Conservation (phyloP, 2,113 vertebrate species). For the Chunga burmeisteri region DNA sequence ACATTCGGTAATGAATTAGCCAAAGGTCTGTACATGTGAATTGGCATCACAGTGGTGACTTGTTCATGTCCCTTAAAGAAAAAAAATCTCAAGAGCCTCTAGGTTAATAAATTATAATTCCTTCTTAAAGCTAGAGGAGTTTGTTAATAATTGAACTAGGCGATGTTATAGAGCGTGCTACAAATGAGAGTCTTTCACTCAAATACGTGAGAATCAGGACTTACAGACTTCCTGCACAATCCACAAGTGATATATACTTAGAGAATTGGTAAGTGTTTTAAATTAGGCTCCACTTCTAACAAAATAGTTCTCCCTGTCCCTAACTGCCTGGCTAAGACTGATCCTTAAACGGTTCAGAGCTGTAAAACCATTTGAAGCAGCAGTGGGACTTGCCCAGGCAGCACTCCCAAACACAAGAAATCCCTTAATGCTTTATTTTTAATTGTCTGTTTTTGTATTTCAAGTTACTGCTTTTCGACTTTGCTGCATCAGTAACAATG, state of each 20-base stretch:
- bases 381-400: not conserved
- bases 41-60: not conserved
- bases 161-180: not conserved
- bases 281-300: not conserved
- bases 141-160: not conserved
- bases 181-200: not conserved
- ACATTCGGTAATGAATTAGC: not conserved
- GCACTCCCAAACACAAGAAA: not conserved
- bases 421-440: not conserved
- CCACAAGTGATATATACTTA: not conserved
- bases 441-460: not conserved
- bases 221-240: not conserved
- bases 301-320: not conserved
- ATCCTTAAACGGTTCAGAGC: not conserved
- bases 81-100: not conserved
- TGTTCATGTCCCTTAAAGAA: not conserved
- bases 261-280: not conserved
- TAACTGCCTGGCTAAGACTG: not conserved
- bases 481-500: not conserved
- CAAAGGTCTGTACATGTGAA: not conserved
- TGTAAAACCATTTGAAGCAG: not conserved
- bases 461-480: not conserved
- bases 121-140: not conserved
- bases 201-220: not conserved
- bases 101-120: not conserved